These are phyloP conservation scores for Eledona agricola DNA, from an alignment of 2,888 invertebrate genomes.

Conservation along the genomic window DNA sequence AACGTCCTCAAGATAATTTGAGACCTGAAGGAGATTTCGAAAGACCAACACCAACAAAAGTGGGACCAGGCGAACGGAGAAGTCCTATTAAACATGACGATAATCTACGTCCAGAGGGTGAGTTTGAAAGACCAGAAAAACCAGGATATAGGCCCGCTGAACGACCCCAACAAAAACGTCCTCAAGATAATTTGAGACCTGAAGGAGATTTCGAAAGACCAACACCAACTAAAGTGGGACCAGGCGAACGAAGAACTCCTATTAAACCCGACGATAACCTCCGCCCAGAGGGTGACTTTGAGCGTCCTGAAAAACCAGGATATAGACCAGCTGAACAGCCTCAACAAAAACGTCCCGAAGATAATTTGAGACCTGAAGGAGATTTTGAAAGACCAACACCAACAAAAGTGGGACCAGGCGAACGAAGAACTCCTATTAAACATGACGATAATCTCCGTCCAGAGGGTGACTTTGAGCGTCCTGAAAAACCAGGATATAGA, in stretches of 20 bases:
- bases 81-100: slow-evolving; percentile 63
- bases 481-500: slow-evolving; percentile 60
- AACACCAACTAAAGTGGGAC: slow-evolving; percentile 61
- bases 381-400: slow-evolving; percentile 58
- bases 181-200: slow-evolving; percentile 62
- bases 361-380: slow-evolving; percentile 64
- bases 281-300: slow-evolving; percentile 67
- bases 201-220: slow-evolving; percentile 61
- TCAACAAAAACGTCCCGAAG: slow-evolving; percentile 61
- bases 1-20: slow-evolving; percentile 64
- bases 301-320: slow-evolving; percentile 58
- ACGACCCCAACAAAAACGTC: slow-evolving; percentile 59
- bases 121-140: slow-evolving; percentile 61
- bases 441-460: slow-evolving; percentile 63
- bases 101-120: slow-evolving; percentile 68
- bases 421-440: slow-evolving; percentile 51
- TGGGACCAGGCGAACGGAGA: slow-evolving; percentile 59
- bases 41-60: slow-evolving; percentile 48
- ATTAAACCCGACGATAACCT: slow-evolving; percentile 66
- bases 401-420: slow-evolving; percentile 55
- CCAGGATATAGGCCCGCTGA: slow-evolving; percentile 59
- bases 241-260: slow-evolving; percentile 60
- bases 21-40: slow-evolving; percentile 62
- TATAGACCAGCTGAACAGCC: slow-evolving; percentile 59
- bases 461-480: slow-evolving; percentile 63